Evolutionary conservation across 2,888 invertebrate species (phyloP), one percentile per base, ranked within the genome.

Genomic region (Hedya salicella): DNA sequence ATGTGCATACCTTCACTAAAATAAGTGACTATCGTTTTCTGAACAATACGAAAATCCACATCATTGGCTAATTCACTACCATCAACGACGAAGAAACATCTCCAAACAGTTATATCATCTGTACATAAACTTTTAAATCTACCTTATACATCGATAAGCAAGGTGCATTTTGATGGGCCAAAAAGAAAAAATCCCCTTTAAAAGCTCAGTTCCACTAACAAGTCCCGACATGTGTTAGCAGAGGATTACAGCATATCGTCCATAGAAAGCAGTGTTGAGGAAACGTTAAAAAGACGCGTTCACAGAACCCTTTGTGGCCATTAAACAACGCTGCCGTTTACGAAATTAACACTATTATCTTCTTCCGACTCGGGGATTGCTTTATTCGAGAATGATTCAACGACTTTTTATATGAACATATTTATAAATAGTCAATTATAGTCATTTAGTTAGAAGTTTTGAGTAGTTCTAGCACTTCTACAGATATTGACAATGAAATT

Each of bases 271-370:
- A 60, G 48, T 53, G n/a, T 40, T 52, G 59, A 70, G 44, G 66
- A 59, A 68, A 68, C 64, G 67, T 64, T 65, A 65, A 70, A 75
- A 75, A 69, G n/a, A n/a, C n/a, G 69, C 52, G 64, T 69, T 69
- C 67, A 74, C 69, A 67, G 70, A 72, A 72, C 74, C 75, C 81
- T 82, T 84, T 83, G 79, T 82, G 70, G 71, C 70, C 72, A 75
- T 74, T 71, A 75, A 78, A 80, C 80, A 80, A 77, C 77, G 73
- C 65, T 65, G 65, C 59, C 76, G 79, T 85, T 87, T 86, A 86
- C 81, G 76, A 83, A 86, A 87, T 88, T 86, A 88, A 82, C 82
- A 78, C 82, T 77, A 85, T 86, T 86, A 85, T 84, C 74, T 78
- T 79, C 74, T 78, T 79, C 75, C 74, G 76, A 77, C 73, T 69